phyloP scores from a whole-genome alignment of 2,797 vertebrate genomes.

The Myotis planiceps region DNA sequence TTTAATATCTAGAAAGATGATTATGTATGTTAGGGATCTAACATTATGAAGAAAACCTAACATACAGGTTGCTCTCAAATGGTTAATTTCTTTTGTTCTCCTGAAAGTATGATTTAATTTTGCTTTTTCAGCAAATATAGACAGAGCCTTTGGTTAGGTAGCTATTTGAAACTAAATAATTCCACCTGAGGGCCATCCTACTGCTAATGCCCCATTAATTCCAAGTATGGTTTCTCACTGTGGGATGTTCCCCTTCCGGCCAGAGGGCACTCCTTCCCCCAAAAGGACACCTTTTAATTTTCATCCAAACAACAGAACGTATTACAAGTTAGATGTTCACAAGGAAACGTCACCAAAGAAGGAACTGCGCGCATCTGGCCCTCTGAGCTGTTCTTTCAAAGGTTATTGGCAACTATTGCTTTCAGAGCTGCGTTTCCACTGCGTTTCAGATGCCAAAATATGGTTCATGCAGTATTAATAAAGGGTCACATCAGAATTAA shows the following conservation, averaged over 20 bases:
- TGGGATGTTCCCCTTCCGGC: slow-evolving; percentile 79
- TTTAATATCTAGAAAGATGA: neutral
- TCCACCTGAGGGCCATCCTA: slow-evolving; percentile 56
- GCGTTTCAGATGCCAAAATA: slow-evolving; percentile 74
- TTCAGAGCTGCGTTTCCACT: slow-evolving; percentile 79
- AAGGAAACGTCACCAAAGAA: slow-evolving; percentile 78
- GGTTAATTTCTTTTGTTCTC: neutral
- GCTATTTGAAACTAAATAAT: slow-evolving; percentile 58
- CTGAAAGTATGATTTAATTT: slow-evolving; percentile 4
- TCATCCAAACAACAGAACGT: slow-evolving; percentile 80
- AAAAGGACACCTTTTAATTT: slow-evolving; percentile 79
- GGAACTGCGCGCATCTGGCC: slow-evolving; percentile 75
- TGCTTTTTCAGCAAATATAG: slow-evolving; percentile 16
- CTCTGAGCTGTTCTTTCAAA: slow-evolving; percentile 78
- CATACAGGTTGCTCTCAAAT: neutral
- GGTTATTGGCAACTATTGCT: slow-evolving; percentile 75
- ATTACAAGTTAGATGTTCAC: slow-evolving; percentile 75
- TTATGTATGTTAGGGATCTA: neutral
- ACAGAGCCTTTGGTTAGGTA: slow-evolving; percentile 41
- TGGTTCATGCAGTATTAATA: slow-evolving; percentile 82
- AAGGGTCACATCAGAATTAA: slow-evolving; percentile 80
- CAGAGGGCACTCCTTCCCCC: slow-evolving; percentile 45
- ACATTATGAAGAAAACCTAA: neutral
- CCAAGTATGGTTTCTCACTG: slow-evolving; percentile 67
- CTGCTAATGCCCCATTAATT: slow-evolving; percentile 65